Base-by-base conservation (phyloP, 2,888 invertebrate species). In the Drosophila fungiperda region DNA sequence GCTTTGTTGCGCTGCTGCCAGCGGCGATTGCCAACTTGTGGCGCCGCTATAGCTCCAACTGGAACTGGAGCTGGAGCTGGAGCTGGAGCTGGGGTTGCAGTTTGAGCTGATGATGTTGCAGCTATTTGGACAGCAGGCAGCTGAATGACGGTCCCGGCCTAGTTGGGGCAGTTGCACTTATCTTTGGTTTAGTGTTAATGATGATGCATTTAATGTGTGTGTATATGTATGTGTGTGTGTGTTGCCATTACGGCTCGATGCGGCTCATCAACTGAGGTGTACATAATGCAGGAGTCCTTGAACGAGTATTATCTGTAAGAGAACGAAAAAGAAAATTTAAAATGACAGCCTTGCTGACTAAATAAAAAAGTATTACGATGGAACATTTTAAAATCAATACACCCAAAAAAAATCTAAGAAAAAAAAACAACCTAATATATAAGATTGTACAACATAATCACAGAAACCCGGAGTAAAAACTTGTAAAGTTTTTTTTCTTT, bases 271-370 rank as follows among this genome's bases (percentile, higher is more conserved):
- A 78, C 81, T 89, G 74, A 75, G 78, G 68, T 88, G 86, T 90
- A 88, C 73, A 83, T 77, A 87, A 69, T 76, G 71, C 72, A 76
- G 58, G 52, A 76, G 89, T 84, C 84, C 89, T 87, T 89, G 76
- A 76, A 83, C 65, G 82, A 84, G 84, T 84, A 89, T 84, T 89
- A 84, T 87, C 79, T 89, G 57, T 84, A 84, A 84, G 83, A 57
- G 72, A 67, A 45, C 17, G 8, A 36, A 52, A 77, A 45, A n/a
- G 8, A 36, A 77, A 2, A 78, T 76, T 68, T 60, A 48, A 68
- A 67, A 57, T 68, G 62, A 35, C 79, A 80, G 78, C 76, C 72
- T 62, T 64, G 80, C 55, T 72, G 78, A 76, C 66, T 59, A 55
- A 66, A 68, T 50, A 61, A 55, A 80, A 59, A 80, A 81, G 83